Evolutionary conservation across 2,113 vertebrate genomes (phyloP).

Genomic region (Aldabrachelys gigantea): DNA sequence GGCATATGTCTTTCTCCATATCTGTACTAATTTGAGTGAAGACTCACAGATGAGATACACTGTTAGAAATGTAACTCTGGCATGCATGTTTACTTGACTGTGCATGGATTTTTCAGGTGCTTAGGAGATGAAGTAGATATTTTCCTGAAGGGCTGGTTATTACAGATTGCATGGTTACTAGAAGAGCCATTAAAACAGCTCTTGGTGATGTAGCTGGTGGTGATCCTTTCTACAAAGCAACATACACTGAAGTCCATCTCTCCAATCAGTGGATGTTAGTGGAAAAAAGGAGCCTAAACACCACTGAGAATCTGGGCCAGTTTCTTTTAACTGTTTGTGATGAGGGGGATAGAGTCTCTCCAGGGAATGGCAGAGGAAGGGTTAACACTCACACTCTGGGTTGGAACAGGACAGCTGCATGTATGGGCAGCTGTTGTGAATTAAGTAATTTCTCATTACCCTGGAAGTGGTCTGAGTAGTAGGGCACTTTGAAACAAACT

Average conservation of each 20-base stretch:
- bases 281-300: neutral
- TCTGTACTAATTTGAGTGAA: neutral
- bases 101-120: neutral
- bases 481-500: neutral
- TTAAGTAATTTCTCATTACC: conserved; percentile 48
- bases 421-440: conserved; percentile 24
- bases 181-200: too few relatives aligned
- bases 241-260: neutral
- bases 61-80: neutral
- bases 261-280: neutral
- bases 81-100: neutral
- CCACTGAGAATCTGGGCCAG: neutral
- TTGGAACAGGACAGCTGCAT: neutral
- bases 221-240: neutral
- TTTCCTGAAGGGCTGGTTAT: neutral
- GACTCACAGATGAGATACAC: neutral
- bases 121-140: neutral
- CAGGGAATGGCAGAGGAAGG: neutral
- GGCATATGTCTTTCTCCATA: neutral
- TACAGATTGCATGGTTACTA: neutral
- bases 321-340: neutral
- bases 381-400: neutral
- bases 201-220: neutral
- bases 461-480: neutral
- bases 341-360: neutral